phyloP scores from a whole-genome alignment of 2,797 vertebrate species.

The Hydrocynus forskahlii region DNA sequence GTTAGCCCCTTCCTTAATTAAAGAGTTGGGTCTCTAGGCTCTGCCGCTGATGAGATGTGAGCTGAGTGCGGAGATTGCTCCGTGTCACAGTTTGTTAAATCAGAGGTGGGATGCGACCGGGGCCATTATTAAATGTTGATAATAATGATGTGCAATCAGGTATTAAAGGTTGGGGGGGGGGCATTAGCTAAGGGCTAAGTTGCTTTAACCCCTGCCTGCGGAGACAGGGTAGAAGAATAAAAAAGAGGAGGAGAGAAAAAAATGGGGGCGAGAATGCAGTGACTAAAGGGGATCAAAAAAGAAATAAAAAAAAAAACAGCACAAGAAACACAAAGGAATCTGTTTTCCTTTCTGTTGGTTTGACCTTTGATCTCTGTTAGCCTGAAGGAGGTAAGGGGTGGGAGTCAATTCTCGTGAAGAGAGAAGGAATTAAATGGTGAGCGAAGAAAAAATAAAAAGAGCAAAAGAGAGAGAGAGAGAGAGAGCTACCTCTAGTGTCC shows the following conservation, averaged over 20 bases:
- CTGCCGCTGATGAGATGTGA: conserved; percentile 63
- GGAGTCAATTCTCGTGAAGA: not conserved
- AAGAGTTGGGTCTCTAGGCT: conserved; percentile 41
- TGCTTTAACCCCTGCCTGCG: conserved; percentile 45
- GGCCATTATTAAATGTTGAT: conserved; percentile 50
- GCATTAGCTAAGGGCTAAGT: conserved; percentile 26
- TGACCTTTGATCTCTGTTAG: conserved; percentile 15
- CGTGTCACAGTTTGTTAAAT: conserved; percentile 60
- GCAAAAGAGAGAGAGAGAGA: not conserved
- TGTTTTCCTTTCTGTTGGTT: not conserved
- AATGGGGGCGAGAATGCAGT: conserved; percentile 1
- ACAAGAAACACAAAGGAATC: not conserved
- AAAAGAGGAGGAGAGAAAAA: not conserved
- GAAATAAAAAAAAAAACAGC: no score
- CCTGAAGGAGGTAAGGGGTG: not conserved
- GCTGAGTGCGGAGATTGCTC: conserved; percentile 61
- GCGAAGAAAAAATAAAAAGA: not conserved
- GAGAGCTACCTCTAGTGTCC: conserved; percentile 19
- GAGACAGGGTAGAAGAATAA: not conserved
- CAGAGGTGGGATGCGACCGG: conserved; percentile 30
- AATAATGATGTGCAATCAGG: conserved; percentile 46
- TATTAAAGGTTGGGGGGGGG: conserved; percentile 21
- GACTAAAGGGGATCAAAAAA: not conserved
- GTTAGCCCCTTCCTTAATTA: conserved; percentile 53
- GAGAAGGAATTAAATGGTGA: not conserved